Base-by-base conservation (phyloP, 2,113 vertebrate species). In the Dicentrarchus labrax region DNA sequence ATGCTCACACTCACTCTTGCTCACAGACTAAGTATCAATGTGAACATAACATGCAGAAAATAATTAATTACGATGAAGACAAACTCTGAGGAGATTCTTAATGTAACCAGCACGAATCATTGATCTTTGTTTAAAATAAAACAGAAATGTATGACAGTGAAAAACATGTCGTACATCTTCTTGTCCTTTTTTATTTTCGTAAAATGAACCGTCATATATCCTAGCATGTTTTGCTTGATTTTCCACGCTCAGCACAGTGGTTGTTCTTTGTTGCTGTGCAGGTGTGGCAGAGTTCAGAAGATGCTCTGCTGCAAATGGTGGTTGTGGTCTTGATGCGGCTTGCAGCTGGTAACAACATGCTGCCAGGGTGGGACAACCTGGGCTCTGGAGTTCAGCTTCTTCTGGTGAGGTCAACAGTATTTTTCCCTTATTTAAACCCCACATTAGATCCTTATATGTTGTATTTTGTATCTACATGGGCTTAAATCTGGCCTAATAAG, bases 261-360 rank as follows among this genome's bases (percentile, higher is more conserved):
- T 75, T 84, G n/a, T 10, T 81, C 38, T 45, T 53, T 84, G 62
- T 81, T 93, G 51, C 84, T 0, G 86, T 88, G 78, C 85, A 99
- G 98, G 96, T 97, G 54, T 99, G 98, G 98, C 98, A 99, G 92
- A 96, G 94, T 87, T 97, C 98, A 81, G 98, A 99, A 84, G 96
- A 96, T 68, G 97, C 97, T 62, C 90, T 99, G 45, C 84, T 99
- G 38, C 98, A 99, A 84, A 96, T 95, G 86, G 97, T 94, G 54
- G 81, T 97, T 75, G 95, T 99, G 47, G 95, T 97, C 45, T 12
- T 95, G 62, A 89, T 96, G 74, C 96, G 95, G 47, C 91, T 97
- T 72, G 47, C 95, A 59, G 91, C 94, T 76, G 91, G 95, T 67
- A 94, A 88, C 81, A 85, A 90, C 62, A 91, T 90, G 9, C 65